These are phyloP conservation scores for Nothobranchius kuhntae DNA, from an alignment of 2,113 vertebrate species.

Conservation along the genomic window DNA sequence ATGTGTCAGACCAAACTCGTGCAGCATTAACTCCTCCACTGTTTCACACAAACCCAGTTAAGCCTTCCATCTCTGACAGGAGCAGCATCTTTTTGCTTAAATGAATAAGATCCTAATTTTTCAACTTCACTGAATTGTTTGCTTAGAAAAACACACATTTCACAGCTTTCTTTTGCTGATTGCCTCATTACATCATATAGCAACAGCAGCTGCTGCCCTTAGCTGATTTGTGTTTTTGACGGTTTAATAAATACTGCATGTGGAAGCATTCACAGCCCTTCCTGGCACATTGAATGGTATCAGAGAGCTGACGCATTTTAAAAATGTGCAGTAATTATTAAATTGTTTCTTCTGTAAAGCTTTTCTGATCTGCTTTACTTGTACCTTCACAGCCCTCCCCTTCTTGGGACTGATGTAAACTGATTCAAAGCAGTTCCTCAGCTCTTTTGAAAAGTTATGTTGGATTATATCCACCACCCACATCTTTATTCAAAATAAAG, in stretches of 20 bases:
- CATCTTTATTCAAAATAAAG: constrained; percentile 48
- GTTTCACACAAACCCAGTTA: constrained; percentile 13
- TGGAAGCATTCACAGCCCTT: constrained; percentile 54
- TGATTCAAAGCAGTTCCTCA: constrained; percentile 49
- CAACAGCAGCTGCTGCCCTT: constrained; percentile 57
- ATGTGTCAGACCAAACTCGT: constrained; percentile 46
- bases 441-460: constrained; percentile 36
- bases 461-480: constrained; percentile 43
- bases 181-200: constrained; percentile 33
- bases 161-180: constrained; percentile 23
- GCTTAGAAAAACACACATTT: constrained; percentile 7
- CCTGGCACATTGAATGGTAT: constrained; percentile 48
- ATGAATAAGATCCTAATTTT: constrained; percentile 18
- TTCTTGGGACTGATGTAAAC: constrained; percentile 47
- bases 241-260: constrained; percentile 43
- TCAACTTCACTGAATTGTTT: background rate
- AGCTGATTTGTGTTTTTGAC: constrained; percentile 41
- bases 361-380: constrained; percentile 30
- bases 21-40: constrained; percentile 29
- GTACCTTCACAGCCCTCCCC: constrained; percentile 14
- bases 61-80: background rate
- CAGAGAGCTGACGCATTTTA: constrained; percentile 19
- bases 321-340: constrained; percentile 57
- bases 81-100: constrained; percentile 1
- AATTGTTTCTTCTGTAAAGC: constrained; percentile 24